phyloP scores from a whole-genome alignment of 2,113 vertebrate genomes.

The Probosciger aterrimus region DNA sequence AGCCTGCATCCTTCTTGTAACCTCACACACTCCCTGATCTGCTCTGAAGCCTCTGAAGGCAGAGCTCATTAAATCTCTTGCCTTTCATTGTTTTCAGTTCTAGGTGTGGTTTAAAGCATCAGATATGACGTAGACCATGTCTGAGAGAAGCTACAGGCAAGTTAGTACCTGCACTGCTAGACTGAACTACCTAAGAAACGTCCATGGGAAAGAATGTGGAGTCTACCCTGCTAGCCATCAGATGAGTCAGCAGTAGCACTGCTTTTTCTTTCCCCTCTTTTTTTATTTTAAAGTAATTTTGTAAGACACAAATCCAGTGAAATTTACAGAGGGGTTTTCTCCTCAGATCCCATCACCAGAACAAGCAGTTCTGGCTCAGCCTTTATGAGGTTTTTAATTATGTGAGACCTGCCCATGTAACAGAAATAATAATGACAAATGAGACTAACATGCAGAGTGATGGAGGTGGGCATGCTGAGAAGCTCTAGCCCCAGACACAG shows the following conservation, averaged over 20 bases:
- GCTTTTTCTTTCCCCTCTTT: background rate
- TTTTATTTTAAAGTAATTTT: background rate
- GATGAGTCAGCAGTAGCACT: background rate
- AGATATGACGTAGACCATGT: background rate
- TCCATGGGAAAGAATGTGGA: background rate
- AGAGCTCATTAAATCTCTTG: background rate
- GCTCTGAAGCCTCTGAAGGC: background rate
- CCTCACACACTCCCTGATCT: background rate
- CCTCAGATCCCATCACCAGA: background rate
- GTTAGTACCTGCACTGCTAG: slow-evolving; percentile 19
- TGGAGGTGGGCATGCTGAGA: background rate
- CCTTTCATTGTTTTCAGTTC: background rate
- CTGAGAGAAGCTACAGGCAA: background rate
- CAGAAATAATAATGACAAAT: background rate
- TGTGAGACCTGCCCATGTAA: background rate
- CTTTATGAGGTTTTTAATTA: background rate
- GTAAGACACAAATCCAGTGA: background rate
- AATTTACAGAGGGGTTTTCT: background rate
- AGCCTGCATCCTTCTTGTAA: background rate
- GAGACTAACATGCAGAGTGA: background rate
- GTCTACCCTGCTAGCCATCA: background rate
- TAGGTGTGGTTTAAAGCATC: slow-evolving; percentile 16
- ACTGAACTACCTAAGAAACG: background rate
- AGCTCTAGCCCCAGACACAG: background rate
- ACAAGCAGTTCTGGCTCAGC: background rate